These are phyloP conservation scores for Cynodonichthys magdalenae DNA, from an alignment of 2,797 vertebrate genomes.

Conservation along the genomic window DNA sequence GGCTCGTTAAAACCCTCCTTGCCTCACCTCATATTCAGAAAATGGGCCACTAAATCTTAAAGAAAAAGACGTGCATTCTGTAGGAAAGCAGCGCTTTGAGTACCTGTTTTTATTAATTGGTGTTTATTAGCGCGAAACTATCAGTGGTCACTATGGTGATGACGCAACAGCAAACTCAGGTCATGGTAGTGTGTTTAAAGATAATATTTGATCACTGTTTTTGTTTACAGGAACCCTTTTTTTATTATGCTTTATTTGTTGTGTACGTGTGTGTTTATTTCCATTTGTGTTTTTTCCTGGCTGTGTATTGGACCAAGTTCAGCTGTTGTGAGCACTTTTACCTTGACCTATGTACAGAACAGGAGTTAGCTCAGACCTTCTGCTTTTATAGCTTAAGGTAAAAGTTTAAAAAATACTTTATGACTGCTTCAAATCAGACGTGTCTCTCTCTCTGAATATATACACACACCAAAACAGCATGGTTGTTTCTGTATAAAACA, in stretches of 20 bases:
- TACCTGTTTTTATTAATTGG: neutral
- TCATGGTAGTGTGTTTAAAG: neutral
- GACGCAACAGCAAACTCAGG: slow-evolving; percentile 15
- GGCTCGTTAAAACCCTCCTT: neutral
- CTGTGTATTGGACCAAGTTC: slow-evolving; percentile 1
- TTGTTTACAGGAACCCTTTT: neutral
- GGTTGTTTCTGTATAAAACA: neutral
- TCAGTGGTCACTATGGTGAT: slow-evolving; percentile 43
- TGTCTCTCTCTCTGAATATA: no score
- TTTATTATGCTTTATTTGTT: slow-evolving; percentile 11
- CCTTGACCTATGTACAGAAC: neutral
- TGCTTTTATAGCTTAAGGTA: neutral
- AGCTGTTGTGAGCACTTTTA: slow-evolving; percentile 4
- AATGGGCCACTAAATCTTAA: neutral
- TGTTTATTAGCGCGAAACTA: slow-evolving; percentile 3
- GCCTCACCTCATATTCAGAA: neutral
- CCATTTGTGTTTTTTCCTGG: slow-evolving; percentile 7
- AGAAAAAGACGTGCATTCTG: neutral
- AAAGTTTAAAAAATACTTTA: slow-evolving; percentile 1
- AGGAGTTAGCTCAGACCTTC: neutral
- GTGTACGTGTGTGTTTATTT: slow-evolving; percentile 6
- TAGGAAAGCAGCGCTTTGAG: neutral
- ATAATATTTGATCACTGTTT: neutral
- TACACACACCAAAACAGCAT: slow-evolving; percentile 11
- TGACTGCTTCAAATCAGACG: slow-evolving; percentile 9